Evolutionary conservation across 2,113 vertebrate genomes (phyloP).

Genomic region (Telmatochromis sp.): DNA sequence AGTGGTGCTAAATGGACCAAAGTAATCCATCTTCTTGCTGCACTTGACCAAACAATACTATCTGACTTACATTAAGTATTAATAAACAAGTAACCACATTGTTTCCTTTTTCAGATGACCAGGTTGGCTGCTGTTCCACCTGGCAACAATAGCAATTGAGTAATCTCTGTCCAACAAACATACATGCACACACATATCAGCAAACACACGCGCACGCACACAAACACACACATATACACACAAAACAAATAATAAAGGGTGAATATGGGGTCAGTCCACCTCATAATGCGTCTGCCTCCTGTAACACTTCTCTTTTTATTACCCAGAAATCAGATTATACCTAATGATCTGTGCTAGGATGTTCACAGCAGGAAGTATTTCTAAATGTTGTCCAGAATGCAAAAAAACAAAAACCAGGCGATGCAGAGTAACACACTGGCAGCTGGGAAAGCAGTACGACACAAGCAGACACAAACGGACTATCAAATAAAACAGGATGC

Average conservation of each 20-base stretch:
- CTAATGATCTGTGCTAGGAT: neutral
- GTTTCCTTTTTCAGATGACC: neutral
- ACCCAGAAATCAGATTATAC: neutral
- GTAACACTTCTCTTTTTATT: neutral
- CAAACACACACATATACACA: neutral
- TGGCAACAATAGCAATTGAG: neutral
- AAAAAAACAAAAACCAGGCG: neutral
- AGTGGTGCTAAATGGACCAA: neutral
- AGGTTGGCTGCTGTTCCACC: neutral
- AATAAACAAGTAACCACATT: slow-evolving; percentile 4
- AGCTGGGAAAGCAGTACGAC: neutral
- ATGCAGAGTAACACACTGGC: neutral
- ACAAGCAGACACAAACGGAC: neutral
- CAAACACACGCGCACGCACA: neutral
- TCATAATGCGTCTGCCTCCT: neutral
- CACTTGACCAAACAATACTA: slow-evolving; percentile 8
- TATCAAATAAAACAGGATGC: neutral
- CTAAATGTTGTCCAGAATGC: neutral
- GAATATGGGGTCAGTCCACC: neutral
- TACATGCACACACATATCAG: neutral
- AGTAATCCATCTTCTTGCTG: neutral
- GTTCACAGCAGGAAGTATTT: neutral
- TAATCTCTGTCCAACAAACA: neutral
- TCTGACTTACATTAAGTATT: neutral
- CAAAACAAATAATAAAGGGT: neutral